Base-by-base conservation (phyloP, 2,113 vertebrate species). In the Centropus bengalensis region DNA sequence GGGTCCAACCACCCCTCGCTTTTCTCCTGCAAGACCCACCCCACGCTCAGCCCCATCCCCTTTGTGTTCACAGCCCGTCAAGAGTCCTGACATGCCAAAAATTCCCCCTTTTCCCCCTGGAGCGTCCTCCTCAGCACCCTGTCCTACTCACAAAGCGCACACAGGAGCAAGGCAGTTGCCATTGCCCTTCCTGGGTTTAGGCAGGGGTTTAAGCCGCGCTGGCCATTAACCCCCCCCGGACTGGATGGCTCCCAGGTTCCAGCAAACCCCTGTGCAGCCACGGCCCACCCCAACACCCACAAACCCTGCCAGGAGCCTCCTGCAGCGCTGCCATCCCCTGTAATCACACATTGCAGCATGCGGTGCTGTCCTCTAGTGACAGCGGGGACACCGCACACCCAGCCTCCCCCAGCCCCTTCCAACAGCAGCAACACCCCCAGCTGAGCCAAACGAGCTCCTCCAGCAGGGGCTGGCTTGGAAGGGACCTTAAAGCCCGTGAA, bases 291-390 rank as follows among this genome's bases (percentile, higher is more conserved):
- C 8, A 73, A 54, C 47, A 59, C 69, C 10, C n/a, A 33, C 26
- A n/a, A 23, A 44, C n/a, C 14, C 52, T 1, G 0, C 2, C 12
- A 14, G 19, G 32, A 32, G 23, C 11, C 49, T 66, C n/a, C 60
- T 19, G 22, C 62, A 49, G 49, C 13, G 12, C 2, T 3, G 10
- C 20, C 8, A 23, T 6, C 28, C 32, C 49, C 6, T 18, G 6
- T 7, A 33, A 67, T 33, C 26, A 32, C 1, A 33, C 8, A 59
- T 90, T 88, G 79, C 42, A 14, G 1, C 9, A 85, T 94, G 81
- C 75, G 81, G 96, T 38, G 28, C 85, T 96, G 97, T 63, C 96
- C 95, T 93, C 97, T 96, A 75, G 94, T 36, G 97, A 83, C 21
- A 36, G 68, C 58, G 10, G 12, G 3, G 51, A 54, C 9, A 73